Base-by-base conservation (phyloP, 2,888 invertebrate genomes). In the Lepidocyrtinus sp. region DNA sequence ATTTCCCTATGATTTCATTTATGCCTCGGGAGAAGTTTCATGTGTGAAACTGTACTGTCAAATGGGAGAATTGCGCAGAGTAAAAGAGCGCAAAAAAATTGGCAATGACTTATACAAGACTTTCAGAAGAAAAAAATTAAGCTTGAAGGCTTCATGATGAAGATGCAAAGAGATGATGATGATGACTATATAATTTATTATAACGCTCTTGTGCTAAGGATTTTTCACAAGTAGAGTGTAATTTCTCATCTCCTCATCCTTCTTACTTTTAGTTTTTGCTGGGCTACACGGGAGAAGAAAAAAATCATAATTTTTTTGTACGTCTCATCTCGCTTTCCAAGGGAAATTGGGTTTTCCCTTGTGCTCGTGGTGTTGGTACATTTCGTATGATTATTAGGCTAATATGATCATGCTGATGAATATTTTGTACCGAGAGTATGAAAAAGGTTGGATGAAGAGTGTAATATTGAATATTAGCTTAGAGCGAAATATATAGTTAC, bases 241-340 rank as follows among this genome's bases (percentile, higher is more conserved):
- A 55, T 55, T 55, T 55, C 55, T 55, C 55, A 55, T 55, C 55
- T 55, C 55, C 55, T 55, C 55, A 55, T 55, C 55, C 55, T 55
- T 55, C 55, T 55, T 55, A 55, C 55, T 55, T n/a, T n/a, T 36
- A 36, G 36, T 36, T 12, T n/a, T 36, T 36, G 36, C 36, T 36
- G 9, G 17, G 17, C 9, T 55, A 55, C n/a, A 55, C 55, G n/a
- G 55, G 55, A 55, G 36, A 36, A 36, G 36, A 36, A 55, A 55
- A 55, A 55, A 55, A 55, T 55, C 17, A 17, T n/a, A 55, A 55
- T 55, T 55, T 55, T 55, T 55, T 55, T 55, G 7, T 36, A 12
- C 36, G n/a, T n/a, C n/a, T n/a, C n/a, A n/a, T n/a, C n/a, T n/a
- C 55, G 55, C 55, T 55, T 55, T 55, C 55, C 55, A 7, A 5